Evolutionary conservation across 2,888 invertebrate genomes (phyloP).

Genomic region (Mimumesa dahlbomi): DNA sequence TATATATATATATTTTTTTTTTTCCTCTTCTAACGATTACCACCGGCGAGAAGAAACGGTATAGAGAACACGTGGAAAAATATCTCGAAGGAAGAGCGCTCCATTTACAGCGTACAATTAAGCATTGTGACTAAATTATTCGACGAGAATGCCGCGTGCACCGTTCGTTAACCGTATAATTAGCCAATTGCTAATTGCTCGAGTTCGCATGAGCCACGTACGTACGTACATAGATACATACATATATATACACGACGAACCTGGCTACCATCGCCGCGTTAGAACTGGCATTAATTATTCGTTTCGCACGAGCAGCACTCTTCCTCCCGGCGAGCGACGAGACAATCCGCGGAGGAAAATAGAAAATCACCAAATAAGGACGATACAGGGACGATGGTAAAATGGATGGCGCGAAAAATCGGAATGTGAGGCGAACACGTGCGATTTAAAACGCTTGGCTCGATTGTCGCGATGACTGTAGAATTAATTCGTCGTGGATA

Average conservation of each 20-base stretch:
- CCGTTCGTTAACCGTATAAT: slow-evolving; percentile 66
- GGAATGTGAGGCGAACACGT: slow-evolving; percentile 47
- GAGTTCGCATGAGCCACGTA: slow-evolving; percentile 63
- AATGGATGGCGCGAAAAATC: slow-evolving; percentile 47
- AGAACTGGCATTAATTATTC: slow-evolving; percentile 44
- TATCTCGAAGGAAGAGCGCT: slow-evolving; percentile 52
- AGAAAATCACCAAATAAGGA: slow-evolving; percentile 10
- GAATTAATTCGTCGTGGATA: background rate
- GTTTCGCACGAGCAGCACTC: slow-evolving; percentile 17
- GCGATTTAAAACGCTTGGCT: background rate
- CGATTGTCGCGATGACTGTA: slow-evolving; percentile 4
- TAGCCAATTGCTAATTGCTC: slow-evolving; percentile 70
- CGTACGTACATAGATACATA: no score
- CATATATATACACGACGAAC: no score
- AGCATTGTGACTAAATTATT: slow-evolving; percentile 64
- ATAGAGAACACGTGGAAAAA: slow-evolving; percentile 19
- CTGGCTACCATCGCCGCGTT: slow-evolving; percentile 24
- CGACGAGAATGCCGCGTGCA: slow-evolving; percentile 47
- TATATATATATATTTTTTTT: background rate
- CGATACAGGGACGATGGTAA: slow-evolving; percentile 10
- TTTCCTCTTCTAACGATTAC: no score
- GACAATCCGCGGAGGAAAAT: no score
- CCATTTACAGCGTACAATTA: slow-evolving; percentile 61
- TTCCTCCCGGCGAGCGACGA: no score
- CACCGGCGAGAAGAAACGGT: no score